Evolutionary conservation across 2,888 invertebrate species (phyloP), one percentile per base, ranked within the genome.

Genomic region (Orthosia gothica): DNA sequence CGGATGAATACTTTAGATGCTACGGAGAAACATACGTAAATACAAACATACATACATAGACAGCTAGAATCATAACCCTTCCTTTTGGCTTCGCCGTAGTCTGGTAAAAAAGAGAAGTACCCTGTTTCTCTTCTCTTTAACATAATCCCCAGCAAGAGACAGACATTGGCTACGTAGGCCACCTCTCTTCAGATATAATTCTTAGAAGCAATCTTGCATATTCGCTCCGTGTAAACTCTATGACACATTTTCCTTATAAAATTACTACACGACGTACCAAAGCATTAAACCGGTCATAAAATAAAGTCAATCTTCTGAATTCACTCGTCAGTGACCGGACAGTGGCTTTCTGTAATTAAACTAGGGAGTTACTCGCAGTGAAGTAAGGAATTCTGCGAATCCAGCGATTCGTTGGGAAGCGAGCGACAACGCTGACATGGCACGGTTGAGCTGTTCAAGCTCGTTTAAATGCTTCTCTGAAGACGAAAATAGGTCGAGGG

Each of bases 301-400:
- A 63, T 55, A 23, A 79, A 85, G 72, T 76, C 69, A 79, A 75
- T 79, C 70, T 74, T 75, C 76, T 68, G 74, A 62, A 66, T 76
- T 62, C 55, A 55, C 57, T 63, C 64, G 62, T 70, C 79, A 71
- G 76, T 76, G 55, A 71, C 70, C 59, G 76, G 66, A 73, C 82
- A 74, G 72, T 79, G 85, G 73, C 79, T 82, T 82, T 40, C 40
- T 71, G 76, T 79, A 85, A 85, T 85, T 85, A 87, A 85, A 85
- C 79, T 77, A 70, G 83, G 64, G 68, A 76, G 68, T 65, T 50
- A 70, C 74, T 71, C 63, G 74, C 61, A 62, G 67, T 79, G n/a
- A n/a, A n/a, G 76, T 85, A 79, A 85, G 79, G 76, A 68, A 79
- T 85, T 87, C 82, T 87, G 76, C 78, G 82, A 84, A 74, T 81